Base-by-base conservation (phyloP, 2,113 vertebrate species). In the Barbus barbus region DNA sequence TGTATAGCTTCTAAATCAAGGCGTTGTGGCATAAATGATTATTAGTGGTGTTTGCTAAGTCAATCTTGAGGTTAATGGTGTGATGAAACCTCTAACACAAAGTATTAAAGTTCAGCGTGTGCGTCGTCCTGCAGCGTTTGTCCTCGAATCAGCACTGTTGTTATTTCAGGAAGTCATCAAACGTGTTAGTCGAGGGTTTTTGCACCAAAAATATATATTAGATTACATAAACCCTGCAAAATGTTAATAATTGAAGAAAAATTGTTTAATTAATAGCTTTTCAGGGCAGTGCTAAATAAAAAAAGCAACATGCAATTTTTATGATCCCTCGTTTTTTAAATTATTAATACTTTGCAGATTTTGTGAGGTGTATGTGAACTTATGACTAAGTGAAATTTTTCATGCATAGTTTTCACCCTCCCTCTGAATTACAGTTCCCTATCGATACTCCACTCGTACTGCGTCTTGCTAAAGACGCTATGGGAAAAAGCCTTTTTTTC, bases 1-100 rank as follows among this genome's bases (percentile, higher is more conserved):
- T 73, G 44, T 73, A 44, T 41, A 46, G 36, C 38, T 44, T 73
- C 71, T 73, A 73, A 73, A 73, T 73, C 71, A 73, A 73, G 38
- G 38, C n/a, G 3, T 26, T 3, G 38, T 73, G 71, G 38, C 71
- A 73, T 44, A 73, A 73, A 46, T 46, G 71, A 46, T 44, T 46
- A 73, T 46, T 44, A 73, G 71, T 44, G 22, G 22, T 26, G 71
- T 44, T 73, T 73, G 38, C n/a, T 1, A 73, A 73, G 38, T 73
- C 71, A 73, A 46, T 73, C 71, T 44, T 44, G 38, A 24, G 38
- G 71, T 73, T 73, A 73, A 73, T 46, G 71, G 36, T 46, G 71
- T 73, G 71, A 46, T 46, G 71, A 73, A 73, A 44, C 22, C 38
- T 72, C 36, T 14, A 72, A 72, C 12, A 72, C 38, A 44, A 26